Conservation (phyloP, 2,888 invertebrate species). For the Troides oblongomaculatus region DNA sequence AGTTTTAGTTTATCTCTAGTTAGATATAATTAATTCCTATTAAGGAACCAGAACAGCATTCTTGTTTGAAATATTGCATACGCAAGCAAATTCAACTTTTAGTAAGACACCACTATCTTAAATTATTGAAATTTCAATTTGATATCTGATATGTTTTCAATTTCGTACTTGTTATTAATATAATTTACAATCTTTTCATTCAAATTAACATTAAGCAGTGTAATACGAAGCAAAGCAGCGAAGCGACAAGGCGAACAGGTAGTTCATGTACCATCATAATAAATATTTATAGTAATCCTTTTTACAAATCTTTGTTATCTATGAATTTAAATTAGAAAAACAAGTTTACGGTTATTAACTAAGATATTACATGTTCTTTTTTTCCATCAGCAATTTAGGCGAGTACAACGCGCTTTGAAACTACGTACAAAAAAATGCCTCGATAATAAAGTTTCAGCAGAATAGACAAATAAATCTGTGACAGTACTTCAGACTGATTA, state of each 20-base stretch:
- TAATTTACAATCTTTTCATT: background rate
- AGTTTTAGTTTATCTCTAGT: constrained; percentile 40
- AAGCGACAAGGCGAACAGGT: background rate
- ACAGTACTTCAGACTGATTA: too few species aligned
- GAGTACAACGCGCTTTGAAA: background rate
- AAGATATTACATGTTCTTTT: background rate
- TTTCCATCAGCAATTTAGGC: background rate
- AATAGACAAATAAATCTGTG: too few species aligned
- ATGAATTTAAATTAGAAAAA: constrained; percentile 1
- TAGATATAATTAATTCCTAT: constrained; percentile 74
- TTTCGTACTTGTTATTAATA: background rate
- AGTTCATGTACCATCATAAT: too few species aligned
- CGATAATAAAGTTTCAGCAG: too few species aligned
- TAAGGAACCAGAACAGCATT: constrained; percentile 64
- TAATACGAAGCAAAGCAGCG: background rate
- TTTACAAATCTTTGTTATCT: background rate
- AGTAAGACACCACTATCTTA: constrained; percentile 10
- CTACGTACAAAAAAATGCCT: too few species aligned
- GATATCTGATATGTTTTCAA: background rate
- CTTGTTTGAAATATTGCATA: constrained; percentile 50
- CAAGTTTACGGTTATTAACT: background rate
- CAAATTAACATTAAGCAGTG: background rate
- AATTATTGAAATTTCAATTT: constrained; percentile 6
- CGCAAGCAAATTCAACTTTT: constrained; percentile 23
- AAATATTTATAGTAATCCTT: too few species aligned